Evolutionary conservation across 23 tunicate species (phyloP), one percentile per base, ranked within the genome.

Genomic region (Styela clava): DNA sequence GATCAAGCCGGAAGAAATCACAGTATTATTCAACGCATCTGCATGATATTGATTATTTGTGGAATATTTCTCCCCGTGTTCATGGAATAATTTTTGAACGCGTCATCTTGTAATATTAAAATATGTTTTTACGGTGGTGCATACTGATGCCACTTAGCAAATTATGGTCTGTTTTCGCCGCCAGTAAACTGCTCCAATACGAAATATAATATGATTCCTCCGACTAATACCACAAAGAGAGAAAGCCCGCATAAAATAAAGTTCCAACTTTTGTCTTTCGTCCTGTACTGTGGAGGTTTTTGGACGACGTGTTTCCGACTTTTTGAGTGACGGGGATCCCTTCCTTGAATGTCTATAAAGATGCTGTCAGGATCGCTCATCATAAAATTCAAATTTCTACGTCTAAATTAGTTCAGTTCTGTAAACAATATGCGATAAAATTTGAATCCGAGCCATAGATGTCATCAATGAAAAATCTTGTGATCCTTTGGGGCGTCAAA

Each of bases 261-360:
- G 34, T 71, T 71, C 77, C 77, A 71, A 71, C 77, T 71, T 30
- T 71, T 71, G 35, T 32, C 34, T 71, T 71, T 71, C 3, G 34
- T 30, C 16, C 35, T 71, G 77, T 71, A 71, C 35, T 71, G 77
- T 3, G 77, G 77, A 71, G 35, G 37, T 71, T 71, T 44, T 12
- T 44, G 56, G 12, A 44, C 56, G 12, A 44, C 56, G 56, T 44
- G 56, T 44, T 44, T 44, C 12, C 56, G 56, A 12, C 56, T 44
- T 12, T 44, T 44, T 44, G 56, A 44, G 12, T 5, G 9, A 5
- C 56, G 56, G 56, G 12, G 12, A 44, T 44, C 56, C 12, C 56
- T 7, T 44, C 12, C 56, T 44, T 7, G 56, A 44, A 44, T 12
- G 56, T 44, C 56, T 7, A 44, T 44, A 12, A 44, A 44, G 12